A percentile compares a stretch with the other conserved stretches of the same genome.
Conservation (phyloP, 2,113 vertebrate species). For the Neodontobutis hainanensis region DNA sequence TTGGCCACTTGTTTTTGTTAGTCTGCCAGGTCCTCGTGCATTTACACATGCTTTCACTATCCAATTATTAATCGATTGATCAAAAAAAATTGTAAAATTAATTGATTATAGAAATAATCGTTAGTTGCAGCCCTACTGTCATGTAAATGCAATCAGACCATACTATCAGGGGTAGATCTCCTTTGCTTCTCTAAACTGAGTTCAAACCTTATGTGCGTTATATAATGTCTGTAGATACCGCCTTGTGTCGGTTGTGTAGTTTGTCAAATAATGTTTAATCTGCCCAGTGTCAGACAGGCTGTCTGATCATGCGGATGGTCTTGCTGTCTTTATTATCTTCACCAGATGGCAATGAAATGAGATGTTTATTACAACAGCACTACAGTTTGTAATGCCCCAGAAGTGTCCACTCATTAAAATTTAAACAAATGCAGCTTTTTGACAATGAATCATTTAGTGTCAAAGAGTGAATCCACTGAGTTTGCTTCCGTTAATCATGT, state of each 20-base stretch:
- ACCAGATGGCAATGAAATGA: conserved; percentile 1
- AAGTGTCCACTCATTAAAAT: conserved; percentile 11
- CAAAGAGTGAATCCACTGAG: not conserved
- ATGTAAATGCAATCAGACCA: too few species aligned
- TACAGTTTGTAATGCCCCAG: not conserved
- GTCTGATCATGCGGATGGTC: not conserved
- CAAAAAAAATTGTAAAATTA: too few species aligned
- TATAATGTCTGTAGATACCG: not conserved
- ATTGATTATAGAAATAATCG: too few species aligned
- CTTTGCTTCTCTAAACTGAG: too few species aligned
- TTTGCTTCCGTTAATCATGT: not conserved
- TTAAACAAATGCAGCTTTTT: not conserved
- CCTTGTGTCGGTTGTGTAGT: not conserved
- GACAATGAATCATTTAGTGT: not conserved
- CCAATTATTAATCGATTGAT: too few species aligned
- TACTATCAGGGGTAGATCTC: too few species aligned
- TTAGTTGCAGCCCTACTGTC: too few species aligned
- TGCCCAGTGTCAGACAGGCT: not conserved
- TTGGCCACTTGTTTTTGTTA: too few species aligned
- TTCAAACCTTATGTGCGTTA: too few species aligned
- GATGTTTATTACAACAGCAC: not conserved
- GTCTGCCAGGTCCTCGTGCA: too few species aligned
- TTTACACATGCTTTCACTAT: too few species aligned
- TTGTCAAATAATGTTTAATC: not conserved
- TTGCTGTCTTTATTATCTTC: not conserved